Conservation (phyloP, 2,113 vertebrate species). For the Microtus richardsoni region DNA sequence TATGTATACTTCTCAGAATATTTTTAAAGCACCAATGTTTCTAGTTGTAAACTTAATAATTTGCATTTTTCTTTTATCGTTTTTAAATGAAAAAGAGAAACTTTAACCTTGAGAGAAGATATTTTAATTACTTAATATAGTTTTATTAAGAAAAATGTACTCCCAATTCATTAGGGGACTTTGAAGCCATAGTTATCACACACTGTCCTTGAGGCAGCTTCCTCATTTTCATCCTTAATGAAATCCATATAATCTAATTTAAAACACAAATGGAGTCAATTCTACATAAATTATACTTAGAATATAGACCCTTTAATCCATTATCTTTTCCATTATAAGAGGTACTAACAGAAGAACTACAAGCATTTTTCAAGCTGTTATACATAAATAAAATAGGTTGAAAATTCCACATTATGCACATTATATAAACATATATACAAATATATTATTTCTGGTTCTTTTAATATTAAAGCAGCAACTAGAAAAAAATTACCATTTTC, state of each 20-base stretch:
- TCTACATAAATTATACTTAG: background rate
- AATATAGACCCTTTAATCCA: background rate
- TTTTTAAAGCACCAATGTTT: background rate
- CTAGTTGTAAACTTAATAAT: background rate
- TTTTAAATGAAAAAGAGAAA: background rate
- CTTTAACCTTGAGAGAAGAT: background rate
- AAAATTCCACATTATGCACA: background rate
- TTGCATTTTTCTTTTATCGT: background rate
- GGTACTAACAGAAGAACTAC: background rate
- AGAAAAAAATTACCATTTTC: background rate
- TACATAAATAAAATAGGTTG: background rate
- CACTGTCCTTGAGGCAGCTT: background rate
- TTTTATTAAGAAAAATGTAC: constrained; percentile 18
- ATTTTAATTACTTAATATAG: background rate
- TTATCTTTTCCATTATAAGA: constrained; percentile 40
- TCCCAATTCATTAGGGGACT: background rate
- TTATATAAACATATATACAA: background rate
- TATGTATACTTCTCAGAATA: background rate
- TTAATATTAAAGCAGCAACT: background rate
- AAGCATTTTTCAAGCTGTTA: background rate
- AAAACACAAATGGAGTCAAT: constrained; percentile 16
- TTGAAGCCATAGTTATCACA: background rate
- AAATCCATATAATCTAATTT: background rate
- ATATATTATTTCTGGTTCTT: background rate
- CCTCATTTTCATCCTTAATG: constrained; percentile 12